Evolutionary conservation across 2,797 vertebrate species (phyloP).

Genomic region (Pipistrellus pipistrellus): DNA sequence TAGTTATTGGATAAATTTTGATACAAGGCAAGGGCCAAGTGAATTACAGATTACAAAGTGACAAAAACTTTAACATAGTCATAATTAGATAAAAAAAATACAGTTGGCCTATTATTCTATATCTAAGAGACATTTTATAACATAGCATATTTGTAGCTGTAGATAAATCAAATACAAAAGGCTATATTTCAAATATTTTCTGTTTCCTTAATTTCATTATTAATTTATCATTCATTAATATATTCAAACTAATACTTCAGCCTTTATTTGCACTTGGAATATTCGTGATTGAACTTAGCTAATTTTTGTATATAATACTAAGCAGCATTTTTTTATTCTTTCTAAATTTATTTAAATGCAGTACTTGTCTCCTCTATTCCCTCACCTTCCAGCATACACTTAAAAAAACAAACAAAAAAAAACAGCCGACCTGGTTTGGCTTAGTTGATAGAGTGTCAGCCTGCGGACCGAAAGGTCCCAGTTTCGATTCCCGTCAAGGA

Average conservation of each 20-base stretch:
- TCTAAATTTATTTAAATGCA: conserved; percentile 51
- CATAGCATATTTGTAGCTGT: background rate
- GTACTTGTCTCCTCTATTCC: background rate
- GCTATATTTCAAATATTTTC: background rate
- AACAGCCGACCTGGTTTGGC: no score
- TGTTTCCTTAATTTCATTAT: background rate
- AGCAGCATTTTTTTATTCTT: conserved; percentile 57
- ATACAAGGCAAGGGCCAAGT: background rate
- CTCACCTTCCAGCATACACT: background rate
- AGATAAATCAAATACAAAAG: conserved; percentile 42
- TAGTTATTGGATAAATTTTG: conserved; percentile 52
- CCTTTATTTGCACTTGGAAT: conserved; percentile 40
- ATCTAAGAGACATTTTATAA: conserved; percentile 2
- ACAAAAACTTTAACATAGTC: conserved; percentile 50
- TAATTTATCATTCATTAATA: conserved; percentile 7
- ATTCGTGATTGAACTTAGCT: conserved; percentile 16
- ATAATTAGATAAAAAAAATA: conserved; percentile 38
- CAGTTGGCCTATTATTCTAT: background rate
- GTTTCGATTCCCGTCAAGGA: no score
- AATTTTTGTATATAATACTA: conserved; percentile 16
- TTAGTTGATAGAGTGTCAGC: no score
- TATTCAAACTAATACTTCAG: conserved; percentile 45
- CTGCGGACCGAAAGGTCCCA: no score
- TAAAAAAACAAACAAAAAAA: background rate
- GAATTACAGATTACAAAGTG: background rate